phyloP scores from a whole-genome alignment of 2,113 vertebrate species.

The Nannospalax galili region DNA sequence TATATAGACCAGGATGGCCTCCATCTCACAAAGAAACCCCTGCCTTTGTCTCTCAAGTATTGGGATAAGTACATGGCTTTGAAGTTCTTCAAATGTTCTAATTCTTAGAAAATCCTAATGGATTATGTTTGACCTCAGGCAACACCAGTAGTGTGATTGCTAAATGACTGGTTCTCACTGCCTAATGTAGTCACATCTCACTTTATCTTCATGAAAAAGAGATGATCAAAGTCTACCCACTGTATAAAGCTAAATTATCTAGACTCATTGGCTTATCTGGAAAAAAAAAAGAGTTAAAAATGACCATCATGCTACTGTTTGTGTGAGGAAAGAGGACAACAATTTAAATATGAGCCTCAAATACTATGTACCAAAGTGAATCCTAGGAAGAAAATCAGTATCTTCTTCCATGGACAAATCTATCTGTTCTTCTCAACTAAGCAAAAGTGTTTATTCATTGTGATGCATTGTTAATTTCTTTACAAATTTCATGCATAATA shows the following conservation, averaged over 20 bases:
- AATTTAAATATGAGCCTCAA: not conserved
- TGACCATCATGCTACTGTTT: not conserved
- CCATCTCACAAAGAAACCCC: too few relatives aligned
- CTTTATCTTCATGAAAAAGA: not conserved
- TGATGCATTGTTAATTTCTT: not conserved
- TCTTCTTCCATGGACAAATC: not conserved
- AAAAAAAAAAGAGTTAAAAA: not conserved
- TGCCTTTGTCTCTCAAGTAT: too few relatives aligned
- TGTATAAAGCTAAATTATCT: not conserved
- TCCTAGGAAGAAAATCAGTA: not conserved
- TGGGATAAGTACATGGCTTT: too few relatives aligned
- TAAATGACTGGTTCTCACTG: slow-evolving; percentile 40
- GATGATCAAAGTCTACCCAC: not conserved
- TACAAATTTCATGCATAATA: not conserved
- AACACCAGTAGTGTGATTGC: slow-evolving; percentile 19
- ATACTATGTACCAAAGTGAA: not conserved
- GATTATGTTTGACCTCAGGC: not conserved
- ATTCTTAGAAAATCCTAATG: not conserved
- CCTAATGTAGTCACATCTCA: not conserved
- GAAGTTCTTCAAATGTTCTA: not conserved
- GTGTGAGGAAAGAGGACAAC: not conserved
- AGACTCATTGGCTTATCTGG: slow-evolving; percentile 12
- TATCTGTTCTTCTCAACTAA: not conserved
- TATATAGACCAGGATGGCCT: too few relatives aligned
- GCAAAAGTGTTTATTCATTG: not conserved